These are phyloP conservation scores for Catocala sponsa DNA, from an alignment of 2,888 invertebrate genomes.

Conservation along the genomic window DNA sequence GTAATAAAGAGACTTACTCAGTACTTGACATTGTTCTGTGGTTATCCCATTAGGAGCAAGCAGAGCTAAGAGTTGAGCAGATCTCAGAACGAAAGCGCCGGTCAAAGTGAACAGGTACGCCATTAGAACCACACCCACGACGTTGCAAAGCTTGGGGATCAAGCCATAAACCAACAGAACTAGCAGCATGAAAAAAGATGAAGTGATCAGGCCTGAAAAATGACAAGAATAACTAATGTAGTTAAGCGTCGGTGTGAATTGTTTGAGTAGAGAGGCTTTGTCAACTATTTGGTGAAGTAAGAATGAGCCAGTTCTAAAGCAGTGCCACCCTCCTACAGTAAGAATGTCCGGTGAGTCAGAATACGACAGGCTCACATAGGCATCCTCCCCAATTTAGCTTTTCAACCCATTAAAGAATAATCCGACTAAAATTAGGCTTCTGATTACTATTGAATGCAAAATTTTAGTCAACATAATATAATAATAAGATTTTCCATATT, in stretches of 20 bases:
- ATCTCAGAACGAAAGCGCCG: constrained; percentile 80
- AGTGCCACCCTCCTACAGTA: no score
- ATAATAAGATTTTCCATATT: no score
- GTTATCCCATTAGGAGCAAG: constrained; percentile 67
- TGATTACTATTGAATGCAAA: no score
- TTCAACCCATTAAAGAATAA: no score
- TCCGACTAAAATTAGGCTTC: no score
- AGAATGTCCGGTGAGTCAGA: no score
- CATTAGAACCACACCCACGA: constrained; percentile 92
- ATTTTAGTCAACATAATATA: no score
- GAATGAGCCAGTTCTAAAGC: no score
- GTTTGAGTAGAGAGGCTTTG: background rate
- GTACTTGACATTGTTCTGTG: background rate
- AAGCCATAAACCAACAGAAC: constrained; percentile 91
- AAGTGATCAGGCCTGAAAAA: constrained; percentile 90
- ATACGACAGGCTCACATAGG: no score
- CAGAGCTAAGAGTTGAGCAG: background rate
- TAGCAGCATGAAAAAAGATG: constrained; percentile 91
- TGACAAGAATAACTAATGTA: background rate
- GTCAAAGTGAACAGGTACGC: constrained; percentile 90
- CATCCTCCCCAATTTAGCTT: no score
- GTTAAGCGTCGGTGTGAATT: no score
- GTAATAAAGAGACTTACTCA: background rate
- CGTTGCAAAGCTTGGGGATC: constrained; percentile 90
- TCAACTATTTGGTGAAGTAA: background rate